Evolutionary conservation across 2,888 invertebrate species (phyloP), one percentile per base, ranked within the genome.

Genomic region (Norana najaformis): DNA sequence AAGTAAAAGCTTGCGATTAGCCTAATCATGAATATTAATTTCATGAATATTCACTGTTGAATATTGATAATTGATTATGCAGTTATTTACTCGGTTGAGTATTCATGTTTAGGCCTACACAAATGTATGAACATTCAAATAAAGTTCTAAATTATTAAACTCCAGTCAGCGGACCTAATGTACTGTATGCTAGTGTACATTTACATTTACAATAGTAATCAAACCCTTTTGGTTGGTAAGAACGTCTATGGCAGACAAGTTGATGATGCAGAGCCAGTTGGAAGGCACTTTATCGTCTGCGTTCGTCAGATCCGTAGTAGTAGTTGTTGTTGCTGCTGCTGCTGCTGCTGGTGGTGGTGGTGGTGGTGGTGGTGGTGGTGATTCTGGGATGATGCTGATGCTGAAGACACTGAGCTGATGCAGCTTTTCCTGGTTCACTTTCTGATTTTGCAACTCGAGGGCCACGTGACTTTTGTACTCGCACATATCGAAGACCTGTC

Each of bases 321-420:
- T 23, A 11, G 35, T 23, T 23, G 88, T 14, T 38, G 36, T 2
- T 34, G 35, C 34, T 37, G 35, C 3, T 18, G 36, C 8, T 5
- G 8, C n/a, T 38, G 36, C 4, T 34, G 35, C 34, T 37, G 35
- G 1, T 18, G 36, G 34, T 5, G 8, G 69, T 69, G 5, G 88
- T 35, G 8, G 23, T 23, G 8, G 35, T 23, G 8, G 88, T 14
- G 23, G 36, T 2, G n/a, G n/a, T 34, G 35, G 1, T 37, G 35
- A 5, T 18, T 18, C 8, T 5, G 8, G 4, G 35, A 1, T 35
- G 37, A 99, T 98, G 92, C 97, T 97, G 92, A 99, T 96, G 92
- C 97, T 97, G 95, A 98, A 97, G 92, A 99, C 96, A 95, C 98
- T 98, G 95, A 98, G 98, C 93, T 97, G 97, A 96, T 98, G 98